Base-by-base conservation (phyloP, 2,797 vertebrate genomes). In the Anguilla pacifica region DNA sequence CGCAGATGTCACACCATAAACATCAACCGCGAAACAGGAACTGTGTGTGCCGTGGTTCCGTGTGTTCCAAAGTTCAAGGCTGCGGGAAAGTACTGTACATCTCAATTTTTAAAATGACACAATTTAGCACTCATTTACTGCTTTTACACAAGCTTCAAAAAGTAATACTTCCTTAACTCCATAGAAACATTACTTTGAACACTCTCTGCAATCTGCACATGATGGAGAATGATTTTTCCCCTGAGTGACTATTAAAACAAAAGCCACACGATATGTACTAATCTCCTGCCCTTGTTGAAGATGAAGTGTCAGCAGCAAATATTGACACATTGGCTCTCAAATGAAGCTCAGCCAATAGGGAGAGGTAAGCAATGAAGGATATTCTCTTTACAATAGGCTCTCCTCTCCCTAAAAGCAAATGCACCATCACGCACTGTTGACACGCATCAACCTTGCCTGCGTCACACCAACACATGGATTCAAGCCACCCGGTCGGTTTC, bases 31-130 rank as follows among this genome's bases (percentile, higher is more conserved):
- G 43, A 82, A 82, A 22, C 19, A n/a, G 17, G 43, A 82, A n/a
- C 79, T 49, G 43, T 17, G 4, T 82, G 43, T 51, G 22, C 79
- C 25, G n/a, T 46, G 43, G 6, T 43, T 19, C 17, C 19, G 28
- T 15, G 28, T 31, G 15, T 46, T 79, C 46, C 79, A 82, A 51
- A 82, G 79, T 51, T 82, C 79, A 82, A 82, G 79, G 79, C 46
- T 82, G 17, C 79, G 15, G 35, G 28, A 74, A 74, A 79, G 64
- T 6, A 79, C 15, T 19, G 74, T 1, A 82, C 2, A 82, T 82
- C 46, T n/a, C 79, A 82, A 4, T 43, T 82, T 19, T 51, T 31
- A 0, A 82, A 82, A 79, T 43, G 43, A 82, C 46, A 82, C 19
- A 49, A 51, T 82, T 82, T 13, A n/a, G 15, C 79, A n/a, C 79